A percentile compares a stretch with the other conserved stretches of the same genome.
Evolutionary conservation across 2,888 invertebrate genomes (phyloP).

Genomic region (Ophion obscuratus): DNA sequence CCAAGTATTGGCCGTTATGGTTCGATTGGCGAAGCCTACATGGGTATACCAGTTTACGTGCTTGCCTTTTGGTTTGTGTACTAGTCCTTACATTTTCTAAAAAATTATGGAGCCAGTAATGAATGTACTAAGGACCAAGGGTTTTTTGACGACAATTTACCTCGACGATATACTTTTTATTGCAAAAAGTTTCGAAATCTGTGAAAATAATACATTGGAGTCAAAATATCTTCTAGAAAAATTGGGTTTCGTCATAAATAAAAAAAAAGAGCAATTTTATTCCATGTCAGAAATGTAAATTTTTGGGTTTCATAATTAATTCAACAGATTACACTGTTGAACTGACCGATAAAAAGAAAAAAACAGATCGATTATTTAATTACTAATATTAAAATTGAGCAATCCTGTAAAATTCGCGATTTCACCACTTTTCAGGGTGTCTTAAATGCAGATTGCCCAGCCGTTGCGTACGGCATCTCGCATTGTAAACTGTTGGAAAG

Average conservation of each 20-base stretch:
- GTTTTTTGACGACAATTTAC: background rate
- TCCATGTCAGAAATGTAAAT: conserved; percentile 2
- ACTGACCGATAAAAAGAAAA: background rate
- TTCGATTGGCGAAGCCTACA: too few species aligned
- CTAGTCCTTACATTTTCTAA: background rate
- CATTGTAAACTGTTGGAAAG: conserved; percentile 17
- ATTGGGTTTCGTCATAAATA: background rate
- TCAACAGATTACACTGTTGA: background rate
- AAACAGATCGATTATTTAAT: conserved; percentile 2
- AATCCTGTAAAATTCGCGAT: background rate
- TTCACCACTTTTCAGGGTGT: conserved; percentile 1
- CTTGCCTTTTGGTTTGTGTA: background rate
- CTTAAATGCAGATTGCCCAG: background rate
- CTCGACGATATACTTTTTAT: background rate
- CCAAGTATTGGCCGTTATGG: too few species aligned
- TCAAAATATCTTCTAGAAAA: background rate
- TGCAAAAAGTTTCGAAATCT: background rate
- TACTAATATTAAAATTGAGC: background rate
- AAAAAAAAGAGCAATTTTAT: background rate
- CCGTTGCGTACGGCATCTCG: conserved; percentile 5
- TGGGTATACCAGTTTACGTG: background rate
- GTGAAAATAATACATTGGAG: background rate
- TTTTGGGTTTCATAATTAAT: background rate
- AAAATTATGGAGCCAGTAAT: background rate
- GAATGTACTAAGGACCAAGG: background rate